phyloP scores from a whole-genome alignment of 2,113 vertebrate genomes.

The Lycaon pictus region DNA sequence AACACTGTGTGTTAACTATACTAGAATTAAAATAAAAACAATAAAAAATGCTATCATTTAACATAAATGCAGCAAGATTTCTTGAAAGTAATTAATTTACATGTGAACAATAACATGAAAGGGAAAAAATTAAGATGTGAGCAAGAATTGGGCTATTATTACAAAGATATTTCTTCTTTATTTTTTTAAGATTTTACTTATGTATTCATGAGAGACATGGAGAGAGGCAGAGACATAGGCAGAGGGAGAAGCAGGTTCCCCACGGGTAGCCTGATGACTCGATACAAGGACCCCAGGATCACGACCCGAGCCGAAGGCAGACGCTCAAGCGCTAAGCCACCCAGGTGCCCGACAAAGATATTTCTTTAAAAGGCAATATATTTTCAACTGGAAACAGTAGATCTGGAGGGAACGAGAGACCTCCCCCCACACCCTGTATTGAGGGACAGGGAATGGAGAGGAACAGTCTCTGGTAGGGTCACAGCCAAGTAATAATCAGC shows the following conservation, averaged over 20 bases:
- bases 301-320: too few species aligned
- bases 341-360: neutral
- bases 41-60: neutral
- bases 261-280: too few species aligned
- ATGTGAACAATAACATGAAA: neutral
- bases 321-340: too few species aligned
- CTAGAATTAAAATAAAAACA: neutral
- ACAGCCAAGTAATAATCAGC: neutral
- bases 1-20: neutral
- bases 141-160: neutral
- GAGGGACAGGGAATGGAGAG: accelerated
- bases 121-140: neutral
- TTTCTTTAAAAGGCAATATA: neutral
- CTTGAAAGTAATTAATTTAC: neutral
- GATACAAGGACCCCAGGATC: too few species aligned
- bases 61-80: neutral
- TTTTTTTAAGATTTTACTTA: too few species aligned
- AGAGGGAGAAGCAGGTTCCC: too few species aligned
- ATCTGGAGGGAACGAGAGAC: neutral
- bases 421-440: accelerated
- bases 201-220: too few species aligned
- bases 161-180: neutral
- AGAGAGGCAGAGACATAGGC: too few species aligned
- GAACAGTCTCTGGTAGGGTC: neutral
- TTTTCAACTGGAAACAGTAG: neutral